These are phyloP conservation scores for Lethrus apterus DNA, from an alignment of 1,140 invertebrate genomes.

Conservation along the genomic window DNA sequence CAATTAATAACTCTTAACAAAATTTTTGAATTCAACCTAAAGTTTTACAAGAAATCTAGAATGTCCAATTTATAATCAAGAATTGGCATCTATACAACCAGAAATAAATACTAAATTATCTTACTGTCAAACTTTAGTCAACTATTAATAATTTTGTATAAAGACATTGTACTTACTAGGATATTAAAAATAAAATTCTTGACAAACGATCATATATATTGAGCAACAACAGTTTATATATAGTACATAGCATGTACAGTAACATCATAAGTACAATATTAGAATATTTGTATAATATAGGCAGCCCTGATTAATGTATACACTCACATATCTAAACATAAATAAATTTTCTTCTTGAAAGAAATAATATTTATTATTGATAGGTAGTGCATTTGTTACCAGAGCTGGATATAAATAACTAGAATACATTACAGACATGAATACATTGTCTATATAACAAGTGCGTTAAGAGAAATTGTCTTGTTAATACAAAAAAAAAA, in stretches of 20 bases:
- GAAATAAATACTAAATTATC: no score
- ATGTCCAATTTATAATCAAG: not conserved
- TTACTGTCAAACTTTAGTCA: no score
- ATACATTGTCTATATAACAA: not conserved
- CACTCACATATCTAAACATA: not conserved
- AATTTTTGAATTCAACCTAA: no score
- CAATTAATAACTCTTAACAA: no score
- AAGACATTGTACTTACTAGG: no score
- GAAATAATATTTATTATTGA: no score
- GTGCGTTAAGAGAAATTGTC: not conserved
- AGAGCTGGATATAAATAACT: no score
- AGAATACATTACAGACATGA: no score
- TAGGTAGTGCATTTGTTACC: no score
- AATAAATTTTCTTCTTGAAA: not conserved
- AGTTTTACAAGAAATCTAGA: not conserved
- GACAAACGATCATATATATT: constrained; percentile 12
- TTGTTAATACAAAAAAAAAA: not conserved
- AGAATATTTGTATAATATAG: constrained; percentile 13
- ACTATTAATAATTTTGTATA: not conserved
- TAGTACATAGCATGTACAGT: constrained; percentile 10
- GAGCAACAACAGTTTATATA: constrained; percentile 13
- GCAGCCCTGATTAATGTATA: constrained; percentile 8
- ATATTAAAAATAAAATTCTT: constrained; percentile 3
- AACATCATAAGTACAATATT: constrained; percentile 12
- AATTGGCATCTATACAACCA: no score